phyloP scores from a whole-genome alignment of 2,113 vertebrate genomes.

The Tapirus terrestris region DNA sequence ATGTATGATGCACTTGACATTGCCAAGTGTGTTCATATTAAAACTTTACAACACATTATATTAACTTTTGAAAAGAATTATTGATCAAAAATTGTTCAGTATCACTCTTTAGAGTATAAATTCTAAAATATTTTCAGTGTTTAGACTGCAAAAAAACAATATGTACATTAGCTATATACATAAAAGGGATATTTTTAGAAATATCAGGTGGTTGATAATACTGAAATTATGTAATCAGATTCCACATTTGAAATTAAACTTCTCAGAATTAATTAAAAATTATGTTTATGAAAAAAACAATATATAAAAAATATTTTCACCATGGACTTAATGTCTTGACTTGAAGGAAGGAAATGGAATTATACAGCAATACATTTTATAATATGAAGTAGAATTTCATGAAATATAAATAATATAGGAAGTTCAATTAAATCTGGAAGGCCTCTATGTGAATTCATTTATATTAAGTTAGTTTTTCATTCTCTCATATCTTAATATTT shows the following conservation, averaged over 20 bases:
- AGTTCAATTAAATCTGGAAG: neutral
- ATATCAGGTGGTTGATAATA: neutral
- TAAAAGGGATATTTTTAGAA: neutral
- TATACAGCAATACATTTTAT: neutral
- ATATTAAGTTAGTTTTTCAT: neutral
- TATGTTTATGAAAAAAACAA: neutral
- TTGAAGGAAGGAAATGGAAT: neutral
- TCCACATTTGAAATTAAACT: neutral
- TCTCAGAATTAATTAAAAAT: neutral
- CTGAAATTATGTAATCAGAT: neutral
- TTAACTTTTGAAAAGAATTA: neutral
- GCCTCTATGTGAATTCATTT: neutral
- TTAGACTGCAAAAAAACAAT: neutral
- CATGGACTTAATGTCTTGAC: neutral
- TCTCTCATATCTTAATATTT: neutral
- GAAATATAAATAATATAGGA: neutral
- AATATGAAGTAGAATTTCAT: neutral
- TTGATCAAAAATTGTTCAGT: neutral
- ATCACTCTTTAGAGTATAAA: neutral
- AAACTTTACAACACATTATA: neutral
- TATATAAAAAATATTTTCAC: neutral
- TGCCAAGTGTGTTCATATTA: neutral
- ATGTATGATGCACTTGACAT: neutral
- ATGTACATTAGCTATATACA: neutral
- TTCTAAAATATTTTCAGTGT: neutral